A percentile compares a stretch with the other conserved stretches of the same genome.
Conservation (phyloP, 2,113 vertebrate species). For the Eulemur macaco region DNA sequence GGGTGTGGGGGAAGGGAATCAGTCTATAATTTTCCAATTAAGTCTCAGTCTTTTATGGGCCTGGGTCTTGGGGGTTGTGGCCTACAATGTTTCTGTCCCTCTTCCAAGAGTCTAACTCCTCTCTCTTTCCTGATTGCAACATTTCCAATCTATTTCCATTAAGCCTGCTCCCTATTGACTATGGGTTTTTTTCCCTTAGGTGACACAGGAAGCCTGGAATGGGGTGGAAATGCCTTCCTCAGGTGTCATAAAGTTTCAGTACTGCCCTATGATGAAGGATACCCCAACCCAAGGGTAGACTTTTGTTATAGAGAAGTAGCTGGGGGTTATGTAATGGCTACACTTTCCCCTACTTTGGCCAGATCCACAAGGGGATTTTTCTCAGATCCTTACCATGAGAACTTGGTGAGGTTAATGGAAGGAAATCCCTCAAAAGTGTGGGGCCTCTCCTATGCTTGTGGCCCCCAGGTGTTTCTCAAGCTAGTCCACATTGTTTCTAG, state of each 20-base stretch:
- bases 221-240: not conserved
- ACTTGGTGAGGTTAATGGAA: not conserved
- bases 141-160: not conserved
- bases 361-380: not conserved
- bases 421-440: not conserved
- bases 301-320: not conserved
- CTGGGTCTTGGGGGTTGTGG: not conserved
- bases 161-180: not conserved
- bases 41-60: not conserved
- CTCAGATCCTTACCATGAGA: not conserved
- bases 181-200: not conserved
- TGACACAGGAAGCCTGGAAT: not conserved
- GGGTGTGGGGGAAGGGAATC: not conserved
- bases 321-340: not conserved
- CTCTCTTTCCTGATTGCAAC: not conserved
- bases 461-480: not conserved
- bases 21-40: not conserved
- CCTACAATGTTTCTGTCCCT: not conserved
- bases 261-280: not conserved
- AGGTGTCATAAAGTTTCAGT: not conserved
- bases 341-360: not conserved
- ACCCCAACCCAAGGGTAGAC: not conserved
- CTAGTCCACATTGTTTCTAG: not conserved
- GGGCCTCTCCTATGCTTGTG: not conserved
- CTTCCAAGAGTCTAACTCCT: not conserved